A percentile compares a stretch with the other conserved stretches of the same genome.
phyloP scores from a whole-genome alignment of 2,113 vertebrate species.

The Lathamus discolor region DNA sequence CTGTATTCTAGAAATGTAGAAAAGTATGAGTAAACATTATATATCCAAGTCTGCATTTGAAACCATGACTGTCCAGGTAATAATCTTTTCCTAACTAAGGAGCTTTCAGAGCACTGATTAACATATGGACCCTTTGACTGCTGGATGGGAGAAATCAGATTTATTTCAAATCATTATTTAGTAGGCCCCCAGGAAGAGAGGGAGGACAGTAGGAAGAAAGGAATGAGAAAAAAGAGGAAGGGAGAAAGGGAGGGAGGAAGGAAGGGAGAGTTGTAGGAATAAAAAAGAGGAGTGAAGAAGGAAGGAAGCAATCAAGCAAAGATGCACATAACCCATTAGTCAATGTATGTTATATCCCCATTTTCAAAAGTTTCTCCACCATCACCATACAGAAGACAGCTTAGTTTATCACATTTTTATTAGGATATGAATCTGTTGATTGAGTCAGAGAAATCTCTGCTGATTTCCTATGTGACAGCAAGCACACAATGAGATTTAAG shows the following conservation, averaged over 20 bases:
- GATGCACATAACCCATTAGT: background rate
- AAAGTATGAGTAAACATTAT: background rate
- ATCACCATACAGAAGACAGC: background rate
- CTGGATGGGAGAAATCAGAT: background rate
- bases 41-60: background rate
- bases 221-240: background rate
- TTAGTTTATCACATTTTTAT: background rate
- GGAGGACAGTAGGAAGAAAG: too few relatives aligned
- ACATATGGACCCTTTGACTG: background rate
- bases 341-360: background rate
- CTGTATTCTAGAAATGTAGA: background rate
- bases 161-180: background rate
- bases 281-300: background rate
- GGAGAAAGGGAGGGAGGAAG: background rate
- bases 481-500: background rate
- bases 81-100: background rate
- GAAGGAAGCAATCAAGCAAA: background rate
- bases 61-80: background rate
- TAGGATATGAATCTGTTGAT: background rate
- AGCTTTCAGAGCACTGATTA: background rate
- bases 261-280: background rate
- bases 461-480: background rate
- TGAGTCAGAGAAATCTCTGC: background rate
- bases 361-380: background rate
- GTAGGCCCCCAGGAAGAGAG: background rate